Evolutionary conservation across 2,113 vertebrate genomes (phyloP).

Genomic region (Sceloporus undulatus): DNA sequence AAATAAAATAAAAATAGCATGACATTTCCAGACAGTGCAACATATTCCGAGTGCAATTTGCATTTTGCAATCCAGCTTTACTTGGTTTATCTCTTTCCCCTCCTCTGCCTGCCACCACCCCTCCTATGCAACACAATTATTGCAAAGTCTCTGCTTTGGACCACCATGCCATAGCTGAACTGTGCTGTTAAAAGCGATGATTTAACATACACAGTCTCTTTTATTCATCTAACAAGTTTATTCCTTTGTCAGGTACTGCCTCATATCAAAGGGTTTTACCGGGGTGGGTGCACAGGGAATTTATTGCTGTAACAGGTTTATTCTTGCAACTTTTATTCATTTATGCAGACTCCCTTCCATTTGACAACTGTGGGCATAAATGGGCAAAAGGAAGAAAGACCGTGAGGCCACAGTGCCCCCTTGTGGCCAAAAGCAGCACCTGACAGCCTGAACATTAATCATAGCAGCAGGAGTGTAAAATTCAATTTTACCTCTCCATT

Average conservation of each 20-base stretch:
- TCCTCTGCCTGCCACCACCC: neutral
- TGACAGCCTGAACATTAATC: constrained; percentile 87
- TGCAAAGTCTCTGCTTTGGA: rapidly evolving
- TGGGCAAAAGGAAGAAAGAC: neutral
- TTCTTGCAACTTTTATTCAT: constrained; percentile 46
- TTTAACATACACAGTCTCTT: constrained; percentile 36
- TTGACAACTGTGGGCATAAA: constrained; percentile 24
- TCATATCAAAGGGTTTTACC: constrained; percentile 26
- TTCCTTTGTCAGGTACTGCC: constrained; percentile 62
- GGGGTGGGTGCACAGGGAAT: neutral
- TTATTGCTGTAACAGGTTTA: constrained; percentile 57
- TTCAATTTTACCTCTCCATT: constrained; percentile 97
- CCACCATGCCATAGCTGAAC: neutral
- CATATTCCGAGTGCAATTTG: rapidly evolving
- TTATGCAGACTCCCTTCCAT: constrained; percentile 43
- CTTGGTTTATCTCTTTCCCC: neutral
- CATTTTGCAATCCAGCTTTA: neutral
- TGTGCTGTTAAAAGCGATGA: constrained; percentile 33
- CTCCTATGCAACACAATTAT: rapidly evolving
- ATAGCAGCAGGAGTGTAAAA: constrained; percentile 94
- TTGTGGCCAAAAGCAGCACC: constrained; percentile 72
- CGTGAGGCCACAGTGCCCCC: constrained; percentile 84
- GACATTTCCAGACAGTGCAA: neutral
- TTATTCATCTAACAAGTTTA: constrained; percentile 61
- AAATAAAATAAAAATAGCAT: neutral